Conservation (phyloP, 1,140 invertebrate species). For the Araneus ventricosus region DNA sequence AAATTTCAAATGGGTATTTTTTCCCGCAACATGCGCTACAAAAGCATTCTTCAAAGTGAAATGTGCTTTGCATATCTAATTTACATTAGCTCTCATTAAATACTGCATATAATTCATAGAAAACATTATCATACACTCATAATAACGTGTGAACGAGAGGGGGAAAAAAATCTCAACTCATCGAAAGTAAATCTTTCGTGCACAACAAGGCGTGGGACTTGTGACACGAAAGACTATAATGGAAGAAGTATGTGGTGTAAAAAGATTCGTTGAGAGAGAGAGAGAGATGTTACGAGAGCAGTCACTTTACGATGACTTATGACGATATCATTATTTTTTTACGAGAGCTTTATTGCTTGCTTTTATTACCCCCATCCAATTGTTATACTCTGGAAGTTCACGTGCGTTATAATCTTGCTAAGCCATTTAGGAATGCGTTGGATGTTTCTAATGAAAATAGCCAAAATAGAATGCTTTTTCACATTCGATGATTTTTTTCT, state of each 20-base stretch:
- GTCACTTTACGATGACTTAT: slow-evolving; percentile 74
- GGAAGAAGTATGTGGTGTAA: slow-evolving; percentile 69
- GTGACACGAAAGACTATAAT: slow-evolving; percentile 64
- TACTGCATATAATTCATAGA: neutral
- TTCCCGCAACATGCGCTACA: too few species aligned
- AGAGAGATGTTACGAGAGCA: slow-evolving; percentile 57
- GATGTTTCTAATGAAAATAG: slow-evolving; percentile 54
- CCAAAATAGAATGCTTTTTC: slow-evolving; percentile 6
- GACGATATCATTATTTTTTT: slow-evolving; percentile 74
- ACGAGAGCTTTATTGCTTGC: slow-evolving; percentile 75
- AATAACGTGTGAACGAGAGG: neutral
- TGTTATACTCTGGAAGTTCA: slow-evolving; percentile 70
- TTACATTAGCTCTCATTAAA: too few species aligned
- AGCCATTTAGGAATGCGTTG: slow-evolving; percentile 47
- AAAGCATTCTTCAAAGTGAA: too few species aligned
- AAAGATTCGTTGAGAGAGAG: slow-evolving; percentile 55
- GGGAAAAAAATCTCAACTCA: slow-evolving; percentile 16
- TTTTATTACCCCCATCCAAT: slow-evolving; percentile 73
- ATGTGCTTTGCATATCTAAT: too few species aligned
- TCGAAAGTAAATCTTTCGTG: slow-evolving; percentile 32
- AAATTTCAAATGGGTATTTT: too few species aligned
- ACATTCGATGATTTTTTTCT: neutral
- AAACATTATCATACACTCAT: neutral
- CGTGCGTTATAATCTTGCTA: slow-evolving; percentile 57
- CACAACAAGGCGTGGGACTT: slow-evolving; percentile 56